A percentile compares a stretch with the other conserved stretches of the same genome.
phyloP scores from a whole-genome alignment of 2,113 vertebrate genomes.

The Hystrix cristata region DNA sequence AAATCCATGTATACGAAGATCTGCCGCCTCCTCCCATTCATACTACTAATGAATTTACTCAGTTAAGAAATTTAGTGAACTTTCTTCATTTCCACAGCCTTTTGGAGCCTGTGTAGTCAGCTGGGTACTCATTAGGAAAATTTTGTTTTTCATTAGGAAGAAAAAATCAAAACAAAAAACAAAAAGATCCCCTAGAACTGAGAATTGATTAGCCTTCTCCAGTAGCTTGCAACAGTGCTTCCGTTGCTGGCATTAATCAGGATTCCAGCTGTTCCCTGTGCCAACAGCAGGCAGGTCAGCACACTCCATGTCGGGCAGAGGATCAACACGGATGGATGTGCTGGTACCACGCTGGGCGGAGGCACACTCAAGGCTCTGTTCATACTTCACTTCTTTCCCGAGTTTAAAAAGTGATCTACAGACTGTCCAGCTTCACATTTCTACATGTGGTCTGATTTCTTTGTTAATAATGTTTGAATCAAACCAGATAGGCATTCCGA shows the following conservation, averaged over 20 bases:
- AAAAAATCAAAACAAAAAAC: neutral
- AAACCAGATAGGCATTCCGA: neutral
- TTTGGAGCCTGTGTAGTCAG: neutral
- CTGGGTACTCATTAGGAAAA: neutral
- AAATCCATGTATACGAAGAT: neutral
- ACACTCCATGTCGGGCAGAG: conserved; percentile 51
- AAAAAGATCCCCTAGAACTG: conserved; percentile 72
- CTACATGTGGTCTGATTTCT: neutral
- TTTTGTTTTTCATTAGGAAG: neutral
- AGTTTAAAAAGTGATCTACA: conserved; percentile 69
- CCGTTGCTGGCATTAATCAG: conserved; percentile 61
- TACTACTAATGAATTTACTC: neutral
- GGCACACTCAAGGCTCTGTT: conserved; percentile 48
- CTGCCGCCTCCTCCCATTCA: neutral
- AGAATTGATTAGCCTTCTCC: conserved; percentile 76
- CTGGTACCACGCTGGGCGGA: conserved; percentile 10
- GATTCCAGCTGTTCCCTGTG: conserved; percentile 63
- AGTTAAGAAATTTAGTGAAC: neutral
- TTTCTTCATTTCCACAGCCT: neutral
- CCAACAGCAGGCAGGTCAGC: conserved; percentile 64
- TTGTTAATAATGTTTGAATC: neutral
- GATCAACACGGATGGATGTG: conserved; percentile 73
- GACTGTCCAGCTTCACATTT: neutral
- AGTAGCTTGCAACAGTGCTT: conserved; percentile 75
- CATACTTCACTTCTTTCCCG: conserved; percentile 66